phyloP scores from a whole-genome alignment of 1,140 invertebrate genomes.

The Drepana arcuata region DNA sequence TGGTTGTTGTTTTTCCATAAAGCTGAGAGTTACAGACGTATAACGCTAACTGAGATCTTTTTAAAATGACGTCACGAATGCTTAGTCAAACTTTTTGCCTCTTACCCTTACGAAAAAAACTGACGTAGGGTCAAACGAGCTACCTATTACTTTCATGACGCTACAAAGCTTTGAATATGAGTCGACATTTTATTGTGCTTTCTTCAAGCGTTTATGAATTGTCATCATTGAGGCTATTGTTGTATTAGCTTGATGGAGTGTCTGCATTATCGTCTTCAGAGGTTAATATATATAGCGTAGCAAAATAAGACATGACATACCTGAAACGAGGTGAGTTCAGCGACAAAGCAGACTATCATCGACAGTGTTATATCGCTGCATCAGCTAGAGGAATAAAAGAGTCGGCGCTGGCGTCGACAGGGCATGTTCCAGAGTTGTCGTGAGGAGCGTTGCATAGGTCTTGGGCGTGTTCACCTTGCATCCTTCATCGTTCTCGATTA shows the following conservation, averaged over 20 bases:
- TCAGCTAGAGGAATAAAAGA: slow-evolving; percentile 45
- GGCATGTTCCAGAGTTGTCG: slow-evolving; percentile 25
- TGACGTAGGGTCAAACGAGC: slow-evolving; percentile 30
- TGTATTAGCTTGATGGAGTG: slow-evolving; percentile 8
- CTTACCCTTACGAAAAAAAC: slow-evolving; percentile 41
- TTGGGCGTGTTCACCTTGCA: slow-evolving; percentile 20
- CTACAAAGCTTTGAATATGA: slow-evolving; percentile 38
- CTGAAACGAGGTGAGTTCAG: slow-evolving; percentile 64
- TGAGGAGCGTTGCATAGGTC: slow-evolving; percentile 26
- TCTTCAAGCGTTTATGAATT: slow-evolving; percentile 9
- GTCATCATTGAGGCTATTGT: slow-evolving; percentile 16
- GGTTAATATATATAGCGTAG: not conserved
- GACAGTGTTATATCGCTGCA: slow-evolving; percentile 54
- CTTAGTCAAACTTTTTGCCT: slow-evolving; percentile 21
- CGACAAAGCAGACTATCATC: slow-evolving; percentile 67
- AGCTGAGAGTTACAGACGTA: slow-evolving; percentile 4
- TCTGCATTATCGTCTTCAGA: not conserved
- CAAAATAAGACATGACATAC: slow-evolving; percentile 24
- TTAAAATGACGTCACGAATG: slow-evolving; percentile 13
- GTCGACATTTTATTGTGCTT: slow-evolving; percentile 21
- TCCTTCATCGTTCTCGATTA: slow-evolving; percentile 19
- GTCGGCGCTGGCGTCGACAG: slow-evolving; percentile 40
- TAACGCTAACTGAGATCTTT: slow-evolving; percentile 17
- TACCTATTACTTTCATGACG: slow-evolving; percentile 47
- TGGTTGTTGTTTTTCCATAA: too few species aligned